Evolutionary conservation across 2,888 invertebrate species (phyloP), one percentile per base, ranked within the genome.

Genomic region (Caenorhabditis wallacei): DNA sequence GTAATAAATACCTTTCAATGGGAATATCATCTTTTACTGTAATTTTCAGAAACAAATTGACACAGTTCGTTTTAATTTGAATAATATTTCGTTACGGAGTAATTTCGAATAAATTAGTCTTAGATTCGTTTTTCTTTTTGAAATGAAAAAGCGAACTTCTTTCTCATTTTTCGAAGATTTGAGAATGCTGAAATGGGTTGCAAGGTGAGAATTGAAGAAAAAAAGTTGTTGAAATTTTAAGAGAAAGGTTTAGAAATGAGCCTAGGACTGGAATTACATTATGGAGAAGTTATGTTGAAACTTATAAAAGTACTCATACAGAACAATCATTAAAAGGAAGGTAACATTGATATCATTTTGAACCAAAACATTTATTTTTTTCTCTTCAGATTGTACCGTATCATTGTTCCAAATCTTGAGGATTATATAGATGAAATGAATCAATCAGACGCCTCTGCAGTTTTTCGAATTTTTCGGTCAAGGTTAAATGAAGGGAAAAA

Each of bases 1-100:
- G 66, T 66, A 76, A 76, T 76, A 76, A 76, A 76, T 18, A 76
- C 68, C 59, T 59, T 37, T 59, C 56, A 40, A 24, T 76, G 68
- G 76, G 76, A 69, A 18, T 46, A 18, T 22, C 26, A 48, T 56
- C 48, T 24, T 56, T 37, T 26, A 56, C 18, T 40, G 20, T 66
- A 22, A 68, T 75, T 30, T 59, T 26, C 53, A 43, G 59, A 40
- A 18, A 57, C 20, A 70, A 69, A 69, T 54, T 30, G 53, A 54
- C 35, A 37, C 10, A 24, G 11, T 35, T 53, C 18, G 54, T 68
- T 53, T 53, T 53, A 24, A 24, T 4, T 3, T 13, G 11, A 7
- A 8, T 22, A 4, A 24, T 53, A 53, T 53, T 53, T 53, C 18
- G 2, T 54, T 51, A 7, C 2, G 11, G 51, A 51, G 7, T 10